Evolutionary conservation across 1,140 invertebrate genomes (phyloP), one percentile per base, ranked within the genome.

Genomic region (Bombus waltoni): DNA sequence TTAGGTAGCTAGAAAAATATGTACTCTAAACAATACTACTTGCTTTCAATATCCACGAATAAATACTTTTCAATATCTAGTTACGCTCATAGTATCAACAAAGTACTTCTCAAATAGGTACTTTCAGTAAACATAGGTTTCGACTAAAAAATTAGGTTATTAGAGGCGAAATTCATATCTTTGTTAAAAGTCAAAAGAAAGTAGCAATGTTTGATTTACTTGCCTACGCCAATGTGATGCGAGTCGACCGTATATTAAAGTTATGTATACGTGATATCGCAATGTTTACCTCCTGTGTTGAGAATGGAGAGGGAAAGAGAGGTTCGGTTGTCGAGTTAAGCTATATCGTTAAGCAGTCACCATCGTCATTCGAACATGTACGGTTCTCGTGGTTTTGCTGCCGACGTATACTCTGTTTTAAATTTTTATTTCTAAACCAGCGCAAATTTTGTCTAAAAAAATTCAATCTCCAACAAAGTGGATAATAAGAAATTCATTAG

Each of bases 231-330:
- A 62, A 62, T 62, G 59, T 11, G 59, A 62, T 62, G 25, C 59
- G 11, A 62, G 11, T n/a, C 28, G 28, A 11, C 28, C 28, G 3
- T 25, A 66, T 15, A 13, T 66, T 66, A 35, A 35, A 66, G 13
- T 66, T 44, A 70, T 18, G 81, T 42, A 71, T 40, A 71, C 11
- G 38, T 28, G 68, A 57, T 89, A 82, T 89, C 85, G 62, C 38
- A 83, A 74, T 89, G 62, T 89, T 89, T 89, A 89, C 73, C 35
- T 89, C 18, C 35, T 32, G 22, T 25, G 22, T 25, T 25, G 59
- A 1, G 38, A 80, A 47, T 59, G 68, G 85, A 89, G 88, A 89
- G 84, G 88, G 87, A 75, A 66, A 62, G 28, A 73, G 59, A n/a
- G n/a, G 62, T 65, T 40, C 11, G 70, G 77, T 40, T 59, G 75